Percentiles rank a stretch among this genome's conserved stretches.
These are phyloP conservation scores for Scaptomyza graminum DNA, from an alignment of 1,140 invertebrate species.

Conservation along the genomic window DNA sequence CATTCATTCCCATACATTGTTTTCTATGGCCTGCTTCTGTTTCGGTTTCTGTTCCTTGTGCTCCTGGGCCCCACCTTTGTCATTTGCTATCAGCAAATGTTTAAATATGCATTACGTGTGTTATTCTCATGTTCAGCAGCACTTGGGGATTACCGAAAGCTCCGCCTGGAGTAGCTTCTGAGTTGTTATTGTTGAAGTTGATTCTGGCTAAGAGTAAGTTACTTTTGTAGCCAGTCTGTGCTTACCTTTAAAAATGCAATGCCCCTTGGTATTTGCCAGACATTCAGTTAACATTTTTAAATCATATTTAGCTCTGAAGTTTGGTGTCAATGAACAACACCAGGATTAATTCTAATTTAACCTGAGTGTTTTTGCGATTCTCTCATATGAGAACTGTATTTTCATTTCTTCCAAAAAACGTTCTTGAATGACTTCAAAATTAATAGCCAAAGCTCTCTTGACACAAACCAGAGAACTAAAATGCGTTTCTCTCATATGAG, in stretches of 20 bases:
- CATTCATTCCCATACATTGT: conserved; percentile 41
- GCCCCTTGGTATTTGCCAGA: conserved; percentile 52
- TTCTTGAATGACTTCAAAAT: neutral
- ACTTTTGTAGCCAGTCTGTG: conserved; percentile 25
- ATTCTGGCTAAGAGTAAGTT: conserved; percentile 21
- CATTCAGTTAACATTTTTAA: conserved; percentile 30
- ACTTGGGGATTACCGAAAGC: conserved; percentile 74
- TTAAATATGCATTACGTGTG: conserved; percentile 83
- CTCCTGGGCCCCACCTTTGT: conserved; percentile 60
- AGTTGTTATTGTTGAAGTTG: conserved; percentile 6
- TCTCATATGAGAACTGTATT: neutral
- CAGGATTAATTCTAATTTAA: neutral
- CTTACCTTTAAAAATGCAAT: conserved; percentile 64
- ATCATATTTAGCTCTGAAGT: conserved; percentile 8
- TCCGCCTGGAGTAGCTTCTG: conserved; percentile 44
- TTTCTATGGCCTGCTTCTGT: conserved; percentile 42
- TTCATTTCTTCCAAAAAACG: neutral
- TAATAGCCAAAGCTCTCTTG: conserved; percentile 14
- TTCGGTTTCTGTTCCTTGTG: conserved; percentile 11
- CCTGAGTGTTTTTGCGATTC: neutral
- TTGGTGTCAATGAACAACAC: conserved; percentile 9
- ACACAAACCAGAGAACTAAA: neutral
- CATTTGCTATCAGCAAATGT: conserved; percentile 82
- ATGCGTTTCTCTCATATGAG: neutral
- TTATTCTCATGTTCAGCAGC: conserved; percentile 79